Conservation (phyloP, 2,888 invertebrate species). For the Thereva nobilitata region DNA sequence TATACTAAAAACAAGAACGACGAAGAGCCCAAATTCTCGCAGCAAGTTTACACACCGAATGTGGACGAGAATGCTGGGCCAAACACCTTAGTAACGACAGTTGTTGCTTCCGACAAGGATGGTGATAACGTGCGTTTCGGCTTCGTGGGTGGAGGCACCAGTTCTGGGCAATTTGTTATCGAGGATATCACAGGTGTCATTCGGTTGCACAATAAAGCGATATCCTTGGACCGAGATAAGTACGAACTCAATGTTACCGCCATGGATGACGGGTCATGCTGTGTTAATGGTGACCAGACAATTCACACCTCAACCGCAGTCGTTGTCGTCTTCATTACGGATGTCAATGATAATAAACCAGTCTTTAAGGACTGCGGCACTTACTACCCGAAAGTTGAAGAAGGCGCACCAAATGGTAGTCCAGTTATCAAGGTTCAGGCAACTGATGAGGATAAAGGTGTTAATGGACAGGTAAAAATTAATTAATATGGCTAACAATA, state of each 20-base stretch:
- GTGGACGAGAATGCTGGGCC: conserved; percentile 96
- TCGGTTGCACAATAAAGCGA: conserved; percentile 82
- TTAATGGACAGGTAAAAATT: conserved; percentile 74
- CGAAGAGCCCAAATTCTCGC: conserved; percentile 95
- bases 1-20: conserved; percentile 99
- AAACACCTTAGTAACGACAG: conserved; percentile 92
- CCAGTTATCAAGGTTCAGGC: conserved; percentile 93
- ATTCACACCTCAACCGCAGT: conserved; percentile 93
- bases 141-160: conserved; percentile 86
- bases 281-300: conserved; percentile 83
- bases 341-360: conserved; percentile 96
- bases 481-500: neutral
- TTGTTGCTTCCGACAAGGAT: conserved; percentile 96
- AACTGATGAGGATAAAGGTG: conserved; percentile 94
- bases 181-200: conserved; percentile 95
- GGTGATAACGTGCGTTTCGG: conserved; percentile 94
- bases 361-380: conserved; percentile 92
- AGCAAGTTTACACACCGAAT: conserved; percentile 94
- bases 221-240: conserved; percentile 87
- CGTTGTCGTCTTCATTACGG: conserved; percentile 94
- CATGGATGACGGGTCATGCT: conserved; percentile 96
- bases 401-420: conserved; percentile 91
- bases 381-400: conserved; percentile 92
- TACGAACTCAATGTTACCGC: conserved; percentile 97
- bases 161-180: conserved; percentile 91